Evolutionary conservation across 2,888 invertebrate genomes (phyloP), one percentile per base, ranked within the genome.

Genomic region (Gortyna flavago): DNA sequence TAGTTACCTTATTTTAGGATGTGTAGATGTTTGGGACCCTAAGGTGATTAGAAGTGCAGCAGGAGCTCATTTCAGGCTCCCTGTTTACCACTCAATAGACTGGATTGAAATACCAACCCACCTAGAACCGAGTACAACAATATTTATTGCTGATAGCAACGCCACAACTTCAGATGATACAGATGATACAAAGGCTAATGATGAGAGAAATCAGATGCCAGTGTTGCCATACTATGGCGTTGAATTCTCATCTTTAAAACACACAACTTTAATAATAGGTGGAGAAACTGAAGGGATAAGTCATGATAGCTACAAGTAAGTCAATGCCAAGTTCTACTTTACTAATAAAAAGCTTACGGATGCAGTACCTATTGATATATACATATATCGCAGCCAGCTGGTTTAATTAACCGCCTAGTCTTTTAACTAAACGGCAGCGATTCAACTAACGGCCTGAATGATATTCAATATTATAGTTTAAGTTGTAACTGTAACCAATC

Each of bases 201-300:
- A 85, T 29, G 67, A 48, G 21, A 73, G 51, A 66, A 77, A 73
- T 74, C 69, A 80, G 66, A 91, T 98, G 77, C 97, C 98, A 41
- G 92, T 97, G 54, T 81, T 97, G 67, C 97, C 98, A 54, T 98
- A 98, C 92, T 97, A 97, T 90, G 92, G 97, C 71, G 93, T 97
- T 1, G 95, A 97, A 88, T 98, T 97, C 93, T 91, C 95, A 3
- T 89, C 93, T 44, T 92, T 95, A 69, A 93, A 96, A 44, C 97
- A 97, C 85, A 97, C 97, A 48, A 97, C 98, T 51, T 92, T 99
- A 8, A 97, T 99, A 57, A 96, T 99, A 86, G 99, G 99, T 25
- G 99, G 99, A 16, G 99, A 99, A 95, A 99, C 99, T 13, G 97
- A 98, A 93, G 99, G 99, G 0, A 96, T 99, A n/a, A 98, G 98